Base-by-base conservation (phyloP, 2,888 invertebrate species). In the Terebella lapidaria region DNA sequence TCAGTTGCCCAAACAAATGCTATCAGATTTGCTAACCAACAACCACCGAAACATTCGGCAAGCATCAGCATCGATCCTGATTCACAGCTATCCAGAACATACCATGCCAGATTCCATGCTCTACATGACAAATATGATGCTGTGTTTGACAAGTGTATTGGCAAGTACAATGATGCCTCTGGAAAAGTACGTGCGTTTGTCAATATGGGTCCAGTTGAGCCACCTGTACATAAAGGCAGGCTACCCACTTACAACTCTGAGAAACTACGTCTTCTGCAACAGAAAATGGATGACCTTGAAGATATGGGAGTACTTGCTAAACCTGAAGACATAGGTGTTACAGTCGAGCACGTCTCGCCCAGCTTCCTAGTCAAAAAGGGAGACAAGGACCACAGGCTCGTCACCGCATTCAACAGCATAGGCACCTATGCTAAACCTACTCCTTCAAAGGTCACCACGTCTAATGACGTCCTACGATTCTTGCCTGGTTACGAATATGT, bases 371-470 rank as follows among this genome's bases (percentile, higher is more conserved):
- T 70, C 1, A 68, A 66, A 52, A 69, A 69, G 54, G 49, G 27
- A 3, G n/a, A 26, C 20, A 28, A 70, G 15, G 63, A 60, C 24
- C 63, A 56, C 54, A 57, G 68, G 15, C 56, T 70, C 5, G 69
- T 68, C 22, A 69, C 69, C 3, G 65, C 68, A 1, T 68, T 69
- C 30, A 59, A 57, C 1, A 68, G 66, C 46, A 64, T 68, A 18
- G 67, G 67, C 2, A 27, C 64, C 3, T 69, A 70, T 58, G 66
- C 63, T 29, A 71, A 69, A 51, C 69, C 70, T 0, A 66, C 65
- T 56, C 64, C 67, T 1, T 63, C 61, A 2, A 45, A 61, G 5
- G 22, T 61, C 24, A 56, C 60, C 3, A 49, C 61, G 24, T 53
- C 56, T 5, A 52, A 59, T 52, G 52, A 49, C 22, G 22, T 30